These are phyloP conservation scores for Coregonus sp. DNA, from an alignment of 2,797 vertebrate species.

Conservation along the genomic window DNA sequence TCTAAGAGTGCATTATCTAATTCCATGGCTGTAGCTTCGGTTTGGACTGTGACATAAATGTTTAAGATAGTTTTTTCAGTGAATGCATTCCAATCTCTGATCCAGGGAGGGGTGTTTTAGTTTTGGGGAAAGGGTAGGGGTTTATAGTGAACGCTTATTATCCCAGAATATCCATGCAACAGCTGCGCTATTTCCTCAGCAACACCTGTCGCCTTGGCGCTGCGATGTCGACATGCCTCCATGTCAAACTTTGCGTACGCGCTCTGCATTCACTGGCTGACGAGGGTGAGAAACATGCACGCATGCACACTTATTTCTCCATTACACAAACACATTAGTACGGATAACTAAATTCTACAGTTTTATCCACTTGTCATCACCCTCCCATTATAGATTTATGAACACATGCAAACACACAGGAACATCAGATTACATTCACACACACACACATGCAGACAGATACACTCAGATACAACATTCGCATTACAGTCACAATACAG, in stretches of 20 bases:
- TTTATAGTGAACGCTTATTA: slow-evolving; percentile 54
- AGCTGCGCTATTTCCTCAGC: slow-evolving; percentile 73
- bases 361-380: slow-evolving; percentile 1
- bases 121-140: slow-evolving; percentile 5
- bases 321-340: background rate
- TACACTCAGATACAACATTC: too few species aligned
- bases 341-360: background rate
- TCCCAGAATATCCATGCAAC: slow-evolving; percentile 65
- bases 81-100: slow-evolving; percentile 25
- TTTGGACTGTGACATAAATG: background rate
- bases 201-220: slow-evolving; percentile 72
- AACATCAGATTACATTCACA: too few species aligned
- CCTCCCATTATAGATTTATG: background rate
- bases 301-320: background rate
- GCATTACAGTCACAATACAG: too few species aligned
- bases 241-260: slow-evolving; percentile 52
- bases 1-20: too few species aligned
- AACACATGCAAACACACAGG: background rate
- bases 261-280: slow-evolving; percentile 32
- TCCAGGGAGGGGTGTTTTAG: slow-evolving; percentile 14
- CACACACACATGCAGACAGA: background rate
- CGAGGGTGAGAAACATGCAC: slow-evolving; percentile 22
- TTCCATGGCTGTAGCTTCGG: background rate
- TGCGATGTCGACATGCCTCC: slow-evolving; percentile 65
- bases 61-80: slow-evolving; percentile 5